These are phyloP conservation scores for Cynopterus brachyotis DNA, from an alignment of 2,113 vertebrate genomes.

Conservation along the genomic window DNA sequence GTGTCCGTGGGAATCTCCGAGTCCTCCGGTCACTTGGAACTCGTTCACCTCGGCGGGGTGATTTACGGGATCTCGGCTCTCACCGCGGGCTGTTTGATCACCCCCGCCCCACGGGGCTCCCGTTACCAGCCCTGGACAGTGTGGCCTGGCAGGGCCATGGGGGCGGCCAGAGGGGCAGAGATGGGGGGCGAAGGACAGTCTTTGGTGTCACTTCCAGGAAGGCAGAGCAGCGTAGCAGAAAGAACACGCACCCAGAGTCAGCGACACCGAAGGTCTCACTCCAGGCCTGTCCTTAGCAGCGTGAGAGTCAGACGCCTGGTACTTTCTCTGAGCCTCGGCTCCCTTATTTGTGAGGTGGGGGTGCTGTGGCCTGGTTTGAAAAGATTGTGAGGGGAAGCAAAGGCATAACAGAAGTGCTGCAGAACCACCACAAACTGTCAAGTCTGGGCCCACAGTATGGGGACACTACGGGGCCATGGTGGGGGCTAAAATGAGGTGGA, in stretches of 20 bases:
- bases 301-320: neutral
- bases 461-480: no score
- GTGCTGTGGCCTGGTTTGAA: neutral
- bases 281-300: no score
- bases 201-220: slow-evolving; percentile 16
- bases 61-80: slow-evolving; percentile 76
- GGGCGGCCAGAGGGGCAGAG: neutral
- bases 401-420: no score
- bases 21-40: slow-evolving; percentile 79
- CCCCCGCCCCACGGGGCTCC: slow-evolving; percentile 64
- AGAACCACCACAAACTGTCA: neutral
- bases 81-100: slow-evolving; percentile 81
- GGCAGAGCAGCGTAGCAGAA: neutral
- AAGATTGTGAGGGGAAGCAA: neutral
- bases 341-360: neutral
- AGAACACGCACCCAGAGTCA: neutral
- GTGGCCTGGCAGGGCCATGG: slow-evolving; percentile 50
- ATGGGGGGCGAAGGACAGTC: neutral
- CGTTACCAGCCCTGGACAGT: slow-evolving; percentile 66
- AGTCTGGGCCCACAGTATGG: accelerated
- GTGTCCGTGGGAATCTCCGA: slow-evolving; percentile 78
- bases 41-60: slow-evolving; percentile 76
- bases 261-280: neutral
- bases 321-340: neutral
- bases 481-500: neutral